Evolutionary conservation across 2,888 invertebrate species (phyloP).

Genomic region (Eulithis prunata): DNA sequence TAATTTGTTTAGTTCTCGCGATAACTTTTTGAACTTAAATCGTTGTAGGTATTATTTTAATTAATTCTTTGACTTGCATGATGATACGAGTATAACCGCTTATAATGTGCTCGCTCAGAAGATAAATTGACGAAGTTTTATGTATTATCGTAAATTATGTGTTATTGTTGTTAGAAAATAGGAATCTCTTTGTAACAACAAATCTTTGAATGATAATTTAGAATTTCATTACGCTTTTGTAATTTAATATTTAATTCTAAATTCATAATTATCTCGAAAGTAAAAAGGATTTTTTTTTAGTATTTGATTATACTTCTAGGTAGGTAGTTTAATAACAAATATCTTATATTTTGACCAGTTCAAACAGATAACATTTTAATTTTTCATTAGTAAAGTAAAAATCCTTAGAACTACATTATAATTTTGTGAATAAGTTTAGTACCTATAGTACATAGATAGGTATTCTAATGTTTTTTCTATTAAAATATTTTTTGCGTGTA

Average conservation of each 20-base stretch:
- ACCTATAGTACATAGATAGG: neutral
- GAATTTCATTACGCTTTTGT: no score
- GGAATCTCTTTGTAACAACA: constrained; percentile 3
- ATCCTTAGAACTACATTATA: no score
- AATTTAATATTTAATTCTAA: no score
- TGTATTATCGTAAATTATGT: neutral
- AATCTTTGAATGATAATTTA: neutral
- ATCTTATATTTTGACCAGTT: no score
- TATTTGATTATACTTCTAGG: no score
- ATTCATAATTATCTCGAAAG: neutral
- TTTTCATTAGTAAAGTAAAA: no score
- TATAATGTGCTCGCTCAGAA: neutral
- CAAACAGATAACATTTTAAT: no score
- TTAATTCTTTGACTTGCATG: neutral
- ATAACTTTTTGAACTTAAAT: no score
- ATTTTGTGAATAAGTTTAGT: no score
- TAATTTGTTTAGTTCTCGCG: no score
- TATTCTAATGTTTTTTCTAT: neutral
- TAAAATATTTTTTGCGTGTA: neutral
- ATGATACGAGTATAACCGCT: neutral
- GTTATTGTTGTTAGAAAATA: constrained; percentile 3
- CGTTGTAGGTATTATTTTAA: no score
- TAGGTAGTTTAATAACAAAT: no score
- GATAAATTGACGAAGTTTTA: neutral
- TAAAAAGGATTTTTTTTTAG: neutral